These are phyloP conservation scores for Hylia prasina DNA, from an alignment of 2,113 vertebrate genomes.

Conservation along the genomic window DNA sequence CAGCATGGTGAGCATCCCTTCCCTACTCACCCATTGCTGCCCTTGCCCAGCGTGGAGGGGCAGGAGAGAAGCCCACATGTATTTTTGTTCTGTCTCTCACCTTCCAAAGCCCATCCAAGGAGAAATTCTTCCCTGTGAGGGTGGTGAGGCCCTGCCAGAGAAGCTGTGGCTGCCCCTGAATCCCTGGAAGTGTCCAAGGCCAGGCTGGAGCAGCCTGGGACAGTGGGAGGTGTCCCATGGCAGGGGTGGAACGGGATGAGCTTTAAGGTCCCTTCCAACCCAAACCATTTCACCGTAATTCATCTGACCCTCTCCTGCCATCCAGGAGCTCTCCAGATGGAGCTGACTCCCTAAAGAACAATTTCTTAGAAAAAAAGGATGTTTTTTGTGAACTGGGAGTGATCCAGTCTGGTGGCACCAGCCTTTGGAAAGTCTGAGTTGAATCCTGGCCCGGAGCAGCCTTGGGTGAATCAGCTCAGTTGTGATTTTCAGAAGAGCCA, in stretches of 20 bases:
- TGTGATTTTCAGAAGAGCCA: constrained; percentile 34
- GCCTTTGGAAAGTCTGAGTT: constrained; percentile 34
- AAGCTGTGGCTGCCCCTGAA: not conserved
- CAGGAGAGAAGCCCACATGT: not conserved
- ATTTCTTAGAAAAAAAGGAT: not conserved
- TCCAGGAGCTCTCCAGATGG: not conserved
- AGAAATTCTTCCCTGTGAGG: not conserved
- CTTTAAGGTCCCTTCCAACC: not conserved
- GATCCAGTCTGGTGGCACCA: not conserved
- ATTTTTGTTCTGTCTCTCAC: not conserved
- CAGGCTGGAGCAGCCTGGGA: not conserved
- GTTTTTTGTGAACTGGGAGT: not conserved
- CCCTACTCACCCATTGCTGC: not conserved
- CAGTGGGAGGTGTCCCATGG: not conserved
- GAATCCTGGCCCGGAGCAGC: not conserved
- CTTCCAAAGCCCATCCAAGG: not conserved
- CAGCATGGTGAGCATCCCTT: not conserved
- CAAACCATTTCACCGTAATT: not conserved
- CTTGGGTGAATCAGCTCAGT: constrained; percentile 33
- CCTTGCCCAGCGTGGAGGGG: rapidly evolving
- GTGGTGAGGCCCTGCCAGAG: not conserved
- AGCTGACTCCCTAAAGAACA: not conserved
- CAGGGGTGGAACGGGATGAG: not conserved
- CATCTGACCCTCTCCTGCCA: not conserved
- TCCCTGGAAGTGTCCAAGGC: not conserved